Evolutionary conservation across 2,888 invertebrate genomes (phyloP), one percentile per base, ranked within the genome.

Genomic region (Xestobium rufovillosum): DNA sequence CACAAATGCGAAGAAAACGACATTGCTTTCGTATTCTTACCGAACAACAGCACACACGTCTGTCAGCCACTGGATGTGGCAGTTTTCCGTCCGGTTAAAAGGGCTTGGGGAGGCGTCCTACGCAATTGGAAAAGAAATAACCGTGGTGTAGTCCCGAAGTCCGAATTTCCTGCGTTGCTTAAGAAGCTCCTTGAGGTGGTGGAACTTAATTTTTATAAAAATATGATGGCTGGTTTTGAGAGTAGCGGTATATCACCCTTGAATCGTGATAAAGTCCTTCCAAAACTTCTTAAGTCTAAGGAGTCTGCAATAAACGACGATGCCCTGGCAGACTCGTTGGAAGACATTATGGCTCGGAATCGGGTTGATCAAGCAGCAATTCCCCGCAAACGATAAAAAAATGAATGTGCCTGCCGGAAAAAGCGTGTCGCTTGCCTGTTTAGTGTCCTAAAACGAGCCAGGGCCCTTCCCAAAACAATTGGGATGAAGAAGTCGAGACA

Each of bases 31-130:
- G 42, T 54, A 15, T 51, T 49, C 30, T 39, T 58, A 13, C 53
- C 51, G 30, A 44, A 51, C 23, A 55, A 55, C 40, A 38, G 45
- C 12, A 55, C 54, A 9, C 49, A 55, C 34, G 25, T 57, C 23
- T 38, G 42, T n/a, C 56, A 56, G 39, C 52, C 52, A 14, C 45
- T 60, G 15, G 55, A 60, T 39, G 50, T 59, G 19, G 44, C 48
- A 13, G 50, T 47, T 39, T 57, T 53, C 41, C 28, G 36, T 31
- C 50, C 49, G 13, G 36, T 50, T 34, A 58, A 56, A 38, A 43
- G 9, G 35, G 45, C 38, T 31, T 57, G 56, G 56, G 36, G 51
- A 31, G 38, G 43, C 32, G 41, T 50, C 9, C 34, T 57, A 15
- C 36, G 34, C 16, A 36, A 47, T 17, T 56, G 53, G 52, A 55